Evolutionary conservation across 1,140 invertebrate species (phyloP), one percentile per base, ranked within the genome.

Genomic region (Maniola jurtina): DNA sequence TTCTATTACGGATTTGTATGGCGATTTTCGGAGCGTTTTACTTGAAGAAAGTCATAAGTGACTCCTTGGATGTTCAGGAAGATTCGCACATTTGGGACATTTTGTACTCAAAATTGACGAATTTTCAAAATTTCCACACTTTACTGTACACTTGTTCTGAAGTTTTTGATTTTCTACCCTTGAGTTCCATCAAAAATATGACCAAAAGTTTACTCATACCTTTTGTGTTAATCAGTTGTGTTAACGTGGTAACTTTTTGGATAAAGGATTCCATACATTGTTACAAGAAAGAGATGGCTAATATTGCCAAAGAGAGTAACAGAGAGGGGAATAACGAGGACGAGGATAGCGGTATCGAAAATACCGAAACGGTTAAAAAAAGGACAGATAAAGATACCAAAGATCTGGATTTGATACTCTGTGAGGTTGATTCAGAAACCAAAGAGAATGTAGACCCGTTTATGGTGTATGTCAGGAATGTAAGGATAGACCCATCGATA

Each of bases 91-190:
- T 97, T 48, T 94, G 94, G 77, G 95, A 96, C 71, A 93, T 98
- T 48, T 85, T 97, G 0, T 92, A 88, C 61, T 93, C 96, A 1
- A 97, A 97, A 85, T 93, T 98, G 48, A 93, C 93, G 0, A 86
- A 92, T 72, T 97, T 94, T 79, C 93, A 93, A 76, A 95, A 94
- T 72, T 97, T 97, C 77, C 96, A 97, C 77, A 97, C 96, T 0
- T 85, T 95, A 76, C 87, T 98, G 10, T 98, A 98, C 72, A 97
- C 95, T 0, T 98, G 96, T 89, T 94, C 95, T 2, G 90, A 93
- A 1, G 96, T 97, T 76, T 97, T 97, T 88, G 95, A 96, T 73
- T 96, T 96, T 79, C 77, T 97, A n/a, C 93, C 92, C 1, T 87
- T 91, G 34, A 90, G 86, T 42, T 91, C 92, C 0, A 78, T 93